Conservation (phyloP, 1,140 invertebrate species). For the Drosophila willistoni region DNA sequence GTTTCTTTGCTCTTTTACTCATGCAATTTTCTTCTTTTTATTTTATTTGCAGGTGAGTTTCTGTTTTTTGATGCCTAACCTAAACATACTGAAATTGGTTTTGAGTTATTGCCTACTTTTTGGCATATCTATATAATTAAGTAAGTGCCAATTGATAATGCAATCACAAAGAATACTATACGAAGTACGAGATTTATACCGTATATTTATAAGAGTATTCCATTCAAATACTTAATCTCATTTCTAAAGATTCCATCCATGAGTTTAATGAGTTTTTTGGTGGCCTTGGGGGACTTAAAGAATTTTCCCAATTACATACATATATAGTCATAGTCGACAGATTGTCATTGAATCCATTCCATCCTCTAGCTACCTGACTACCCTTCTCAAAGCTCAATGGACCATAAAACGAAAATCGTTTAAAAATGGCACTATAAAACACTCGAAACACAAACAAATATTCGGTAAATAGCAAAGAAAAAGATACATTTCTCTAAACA, state of each 20-base stretch:
- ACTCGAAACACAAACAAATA: constrained; percentile 11
- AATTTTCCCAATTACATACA: too few species aligned
- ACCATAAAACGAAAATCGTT: constrained; percentile 51
- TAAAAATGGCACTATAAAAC: constrained; percentile 44
- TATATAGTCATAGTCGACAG: too few species aligned
- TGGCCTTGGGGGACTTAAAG: too few species aligned
- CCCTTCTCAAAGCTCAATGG: constrained; percentile 28
- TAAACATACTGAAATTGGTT: constrained; percentile 6
- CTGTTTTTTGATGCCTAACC: constrained; percentile 1
- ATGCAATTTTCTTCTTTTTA: constrained; percentile 22
- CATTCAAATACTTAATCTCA: too few species aligned
- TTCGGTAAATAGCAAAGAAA: not conserved
- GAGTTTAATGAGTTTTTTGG: too few species aligned
- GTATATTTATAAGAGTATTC: too few species aligned
- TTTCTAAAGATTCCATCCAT: too few species aligned
- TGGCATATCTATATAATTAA: not conserved
- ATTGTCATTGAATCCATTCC: too few species aligned
- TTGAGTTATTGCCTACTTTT: constrained; percentile 4
- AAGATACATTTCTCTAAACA: not conserved
- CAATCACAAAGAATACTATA: constrained; percentile 35
- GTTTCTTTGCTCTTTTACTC: constrained; percentile 18
- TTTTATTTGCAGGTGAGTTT: constrained; percentile 60
- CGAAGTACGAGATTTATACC: too few species aligned
- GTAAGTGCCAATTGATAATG: constrained; percentile 15
- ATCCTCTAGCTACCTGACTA: not conserved